Percentiles rank a stretch among this genome's conserved stretches.
Conservation (phyloP, 2,888 invertebrate species). For the Macrosiphum euphorbiae region DNA sequence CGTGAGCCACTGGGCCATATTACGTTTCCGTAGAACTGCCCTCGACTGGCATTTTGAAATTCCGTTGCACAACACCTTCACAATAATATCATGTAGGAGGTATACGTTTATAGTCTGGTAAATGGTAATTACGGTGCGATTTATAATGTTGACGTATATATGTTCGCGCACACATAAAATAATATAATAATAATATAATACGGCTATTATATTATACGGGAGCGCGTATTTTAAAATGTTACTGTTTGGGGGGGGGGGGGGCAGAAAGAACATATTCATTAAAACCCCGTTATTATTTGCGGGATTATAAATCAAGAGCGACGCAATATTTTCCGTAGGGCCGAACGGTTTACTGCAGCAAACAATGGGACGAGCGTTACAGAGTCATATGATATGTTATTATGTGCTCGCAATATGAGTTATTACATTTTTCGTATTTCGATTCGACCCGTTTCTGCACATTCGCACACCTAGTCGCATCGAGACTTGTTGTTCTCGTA, state of each 20-base stretch:
- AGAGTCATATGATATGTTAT: slow-evolving; percentile 2
- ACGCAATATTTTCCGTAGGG: slow-evolving; percentile 38
- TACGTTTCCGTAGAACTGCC: not conserved
- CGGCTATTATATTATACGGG: not conserved
- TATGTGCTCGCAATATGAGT: not conserved
- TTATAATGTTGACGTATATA: not conserved
- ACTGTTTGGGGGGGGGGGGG: slow-evolving; percentile 3
- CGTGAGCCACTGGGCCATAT: no score
- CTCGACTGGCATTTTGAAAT: not conserved
- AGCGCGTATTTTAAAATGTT: slow-evolving; percentile 45
- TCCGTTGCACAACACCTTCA: not conserved
- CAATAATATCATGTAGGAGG: no score
- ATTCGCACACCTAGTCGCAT: no score
- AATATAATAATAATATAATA: not conserved
- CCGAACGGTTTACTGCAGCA: not conserved
- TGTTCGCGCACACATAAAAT: not conserved
- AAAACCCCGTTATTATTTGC: slow-evolving; percentile 23
- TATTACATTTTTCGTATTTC: not conserved
- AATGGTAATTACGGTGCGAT: slow-evolving; percentile 24
- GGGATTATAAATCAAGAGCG: slow-evolving; percentile 48
- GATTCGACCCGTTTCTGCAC: not conserved
- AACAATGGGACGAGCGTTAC: slow-evolving; percentile 30
- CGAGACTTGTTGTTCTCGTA: not conserved
- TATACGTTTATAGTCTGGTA: not conserved
- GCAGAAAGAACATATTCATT: slow-evolving; percentile 55